phyloP scores from a whole-genome alignment of 2,888 invertebrate species.

The Drosophila flavopinicola region DNA sequence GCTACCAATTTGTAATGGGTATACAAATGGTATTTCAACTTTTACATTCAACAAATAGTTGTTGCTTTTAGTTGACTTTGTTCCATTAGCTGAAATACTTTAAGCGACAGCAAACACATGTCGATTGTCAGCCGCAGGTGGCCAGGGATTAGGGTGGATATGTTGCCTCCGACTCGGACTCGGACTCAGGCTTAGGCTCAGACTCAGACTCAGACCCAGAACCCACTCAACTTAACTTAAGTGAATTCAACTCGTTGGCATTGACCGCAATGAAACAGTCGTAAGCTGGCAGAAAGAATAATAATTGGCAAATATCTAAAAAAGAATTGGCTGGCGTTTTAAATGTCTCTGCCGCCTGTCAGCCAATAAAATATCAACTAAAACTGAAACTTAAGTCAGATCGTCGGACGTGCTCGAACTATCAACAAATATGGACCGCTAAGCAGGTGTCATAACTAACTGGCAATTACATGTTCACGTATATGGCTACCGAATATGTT shows the following conservation, averaged over 20 bases:
- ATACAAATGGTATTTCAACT: background rate
- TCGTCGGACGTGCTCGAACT: constrained; percentile 1
- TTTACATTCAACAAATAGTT: background rate
- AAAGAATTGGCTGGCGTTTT: constrained; percentile 25
- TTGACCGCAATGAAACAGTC: constrained; percentile 71
- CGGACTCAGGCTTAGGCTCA: background rate
- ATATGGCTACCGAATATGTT: constrained; percentile 36
- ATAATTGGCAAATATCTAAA: constrained; percentile 32
- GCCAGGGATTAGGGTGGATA: background rate
- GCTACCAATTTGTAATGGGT: no score
- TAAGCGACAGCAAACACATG: constrained; percentile 53
- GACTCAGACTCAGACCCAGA: background rate
- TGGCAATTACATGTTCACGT: constrained; percentile 46
- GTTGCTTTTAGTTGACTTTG: background rate
- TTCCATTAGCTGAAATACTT: constrained; percentile 31
- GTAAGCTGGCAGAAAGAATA: constrained; percentile 16
- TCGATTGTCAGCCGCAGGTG: constrained; percentile 36
- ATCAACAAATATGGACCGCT: constrained; percentile 24
- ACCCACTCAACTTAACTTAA: background rate
- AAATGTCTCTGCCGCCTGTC: constrained; percentile 1
- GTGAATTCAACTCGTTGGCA: constrained; percentile 59
- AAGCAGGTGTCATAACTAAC: constrained; percentile 72
- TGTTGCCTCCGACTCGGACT: constrained; percentile 7
- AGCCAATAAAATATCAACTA: constrained; percentile 26
- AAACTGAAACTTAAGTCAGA: constrained; percentile 4